Percentiles rank a stretch among this genome's conserved stretches.
Conservation (phyloP, 2,888 invertebrate genomes). For the Athalia rosae region DNA sequence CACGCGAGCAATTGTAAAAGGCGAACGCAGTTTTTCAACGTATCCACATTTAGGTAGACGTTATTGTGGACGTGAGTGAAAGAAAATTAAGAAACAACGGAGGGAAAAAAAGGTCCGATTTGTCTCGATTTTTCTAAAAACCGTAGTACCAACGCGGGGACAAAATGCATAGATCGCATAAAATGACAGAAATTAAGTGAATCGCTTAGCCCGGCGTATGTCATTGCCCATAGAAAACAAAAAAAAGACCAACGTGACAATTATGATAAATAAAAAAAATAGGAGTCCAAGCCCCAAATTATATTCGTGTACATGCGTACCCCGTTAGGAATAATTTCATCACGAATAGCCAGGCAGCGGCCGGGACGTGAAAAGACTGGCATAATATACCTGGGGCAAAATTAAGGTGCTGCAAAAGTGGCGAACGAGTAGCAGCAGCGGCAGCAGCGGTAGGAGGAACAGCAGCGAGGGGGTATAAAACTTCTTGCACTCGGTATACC, state of each 20-base stretch:
- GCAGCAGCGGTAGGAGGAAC: too few relatives aligned
- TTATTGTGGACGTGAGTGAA: not conserved
- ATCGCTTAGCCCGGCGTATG: too few relatives aligned
- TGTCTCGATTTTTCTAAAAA: too few relatives aligned
- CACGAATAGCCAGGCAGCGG: not conserved
- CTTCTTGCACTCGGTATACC: not conserved
- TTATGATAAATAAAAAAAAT: not conserved
- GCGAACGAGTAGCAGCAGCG: too few relatives aligned
- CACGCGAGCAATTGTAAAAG: slow-evolving; percentile 2
- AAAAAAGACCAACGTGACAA: not conserved
- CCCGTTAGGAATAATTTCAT: slow-evolving; percentile 6
- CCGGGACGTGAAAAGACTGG: slow-evolving; percentile 37
- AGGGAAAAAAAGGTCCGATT: not conserved
- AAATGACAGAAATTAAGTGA: too few relatives aligned
- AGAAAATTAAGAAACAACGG: not conserved
- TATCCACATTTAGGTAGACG: not conserved
- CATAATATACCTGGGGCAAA: slow-evolving; percentile 8
- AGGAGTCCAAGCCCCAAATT: not conserved
- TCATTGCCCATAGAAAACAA: too few relatives aligned
- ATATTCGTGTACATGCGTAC: not conserved
- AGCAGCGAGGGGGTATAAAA: slow-evolving; percentile 3
- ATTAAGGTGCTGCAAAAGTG: slow-evolving; percentile 2
- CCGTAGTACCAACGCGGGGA: too few relatives aligned
- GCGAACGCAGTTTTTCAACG: not conserved
- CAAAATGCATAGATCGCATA: too few relatives aligned